Conservation (phyloP, 1,140 invertebrate species). For the Cyphomyrmex costatus region DNA sequence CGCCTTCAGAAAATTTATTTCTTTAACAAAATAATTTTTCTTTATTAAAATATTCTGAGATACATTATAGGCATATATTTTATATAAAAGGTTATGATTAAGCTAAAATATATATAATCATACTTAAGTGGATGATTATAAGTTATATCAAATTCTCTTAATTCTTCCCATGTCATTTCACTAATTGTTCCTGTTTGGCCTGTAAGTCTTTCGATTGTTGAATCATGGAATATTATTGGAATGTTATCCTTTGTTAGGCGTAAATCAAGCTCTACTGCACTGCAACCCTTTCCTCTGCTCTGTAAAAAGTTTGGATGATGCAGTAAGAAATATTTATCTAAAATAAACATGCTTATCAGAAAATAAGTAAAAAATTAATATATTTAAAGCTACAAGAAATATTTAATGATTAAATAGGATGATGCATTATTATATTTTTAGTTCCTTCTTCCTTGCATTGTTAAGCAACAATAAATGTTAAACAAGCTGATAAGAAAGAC, state of each 20-base stretch:
- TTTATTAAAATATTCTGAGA: slow-evolving; percentile 24
- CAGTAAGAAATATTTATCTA: background rate
- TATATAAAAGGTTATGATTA: slow-evolving; percentile 21
- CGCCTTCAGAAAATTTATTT: slow-evolving; percentile 85
- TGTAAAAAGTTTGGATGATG: slow-evolving; percentile 82
- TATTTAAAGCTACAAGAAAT: background rate
- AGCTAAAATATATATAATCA: slow-evolving; percentile 19
- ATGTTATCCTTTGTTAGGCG: slow-evolving; percentile 91
- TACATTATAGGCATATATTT: slow-evolving; percentile 36
- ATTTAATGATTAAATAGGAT: background rate
- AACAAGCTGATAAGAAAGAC: slow-evolving; percentile 16
- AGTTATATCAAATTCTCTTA: slow-evolving; percentile 89
- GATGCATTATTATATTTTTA: background rate
- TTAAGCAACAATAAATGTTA: slow-evolving; percentile 18
- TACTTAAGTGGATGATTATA: slow-evolving; percentile 90
- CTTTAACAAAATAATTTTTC: slow-evolving; percentile 81
- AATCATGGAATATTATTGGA: slow-evolving; percentile 92
- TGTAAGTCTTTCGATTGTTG: slow-evolving; percentile 90
- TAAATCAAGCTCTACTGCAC: slow-evolving; percentile 93
- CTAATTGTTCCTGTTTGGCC: slow-evolving; percentile 87
- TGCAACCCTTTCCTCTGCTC: slow-evolving; percentile 90
- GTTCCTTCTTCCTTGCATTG: background rate
- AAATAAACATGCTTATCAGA: background rate
- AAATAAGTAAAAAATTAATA: background rate
- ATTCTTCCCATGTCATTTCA: slow-evolving; percentile 89